Evolutionary conservation across 2,888 invertebrate species (phyloP).

Genomic region (Hirtodrosophila trivittata): DNA sequence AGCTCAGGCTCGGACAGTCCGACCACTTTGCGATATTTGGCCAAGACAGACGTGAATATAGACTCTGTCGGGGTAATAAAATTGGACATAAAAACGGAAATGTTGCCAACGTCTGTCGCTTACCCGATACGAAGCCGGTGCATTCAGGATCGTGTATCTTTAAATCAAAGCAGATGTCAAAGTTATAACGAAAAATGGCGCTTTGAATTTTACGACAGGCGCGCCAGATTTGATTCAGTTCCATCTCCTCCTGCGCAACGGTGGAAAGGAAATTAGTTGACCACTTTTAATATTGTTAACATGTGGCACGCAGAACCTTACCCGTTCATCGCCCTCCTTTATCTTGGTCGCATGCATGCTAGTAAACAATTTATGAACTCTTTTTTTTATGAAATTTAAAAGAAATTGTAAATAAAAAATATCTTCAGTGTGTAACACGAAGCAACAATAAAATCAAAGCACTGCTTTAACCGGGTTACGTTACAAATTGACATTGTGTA

Average conservation of each 20-base stretch:
- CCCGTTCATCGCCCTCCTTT: conserved; percentile 72
- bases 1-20: conserved; percentile 90
- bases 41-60: conserved; percentile 89
- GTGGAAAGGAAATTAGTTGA: conserved; percentile 14
- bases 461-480: conserved; percentile 24
- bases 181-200: conserved; percentile 89
- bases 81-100: conserved; percentile 35
- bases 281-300: conserved; percentile 28
- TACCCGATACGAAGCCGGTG: conserved; percentile 88
- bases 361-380: conserved; percentile 38
- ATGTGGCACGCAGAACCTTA: conserved; percentile 30
- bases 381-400: conserved; percentile 28
- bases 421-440: conserved; percentile 19
- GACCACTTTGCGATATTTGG: conserved; percentile 87
- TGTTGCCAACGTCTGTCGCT: conserved; percentile 19
- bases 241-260: conserved; percentile 63
- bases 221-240: conserved; percentile 89
- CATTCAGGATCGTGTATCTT: conserved; percentile 88
- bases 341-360: conserved; percentile 67
- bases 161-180: conserved; percentile 90
- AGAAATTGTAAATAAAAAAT: conserved; percentile 36
- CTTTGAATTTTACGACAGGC: conserved; percentile 92
- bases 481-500: conserved; percentile 67
- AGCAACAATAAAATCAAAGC: conserved; percentile 56
- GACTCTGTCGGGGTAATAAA: conserved; percentile 85